Evolutionary conservation across 2,113 vertebrate species (phyloP).

Genomic region (Balaeniceps rex): DNA sequence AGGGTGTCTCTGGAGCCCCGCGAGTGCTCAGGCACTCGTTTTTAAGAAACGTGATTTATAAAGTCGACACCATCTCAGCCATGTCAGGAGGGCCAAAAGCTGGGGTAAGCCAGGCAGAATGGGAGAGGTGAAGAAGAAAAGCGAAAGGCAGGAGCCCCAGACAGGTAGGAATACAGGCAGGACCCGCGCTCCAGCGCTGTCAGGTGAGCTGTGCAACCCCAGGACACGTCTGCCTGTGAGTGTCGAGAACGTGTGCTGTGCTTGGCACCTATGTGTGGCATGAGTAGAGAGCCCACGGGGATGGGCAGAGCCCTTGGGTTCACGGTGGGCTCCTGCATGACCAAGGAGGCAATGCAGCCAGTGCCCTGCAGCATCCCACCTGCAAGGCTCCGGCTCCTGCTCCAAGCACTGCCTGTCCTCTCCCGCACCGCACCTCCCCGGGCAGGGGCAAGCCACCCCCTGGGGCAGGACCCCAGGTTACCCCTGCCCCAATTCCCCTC

Average conservation of each 20-base stretch:
- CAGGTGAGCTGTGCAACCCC: background rate
- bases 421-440: rapidly evolving
- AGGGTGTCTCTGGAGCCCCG: background rate
- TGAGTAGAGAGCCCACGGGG: rapidly evolving
- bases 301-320: background rate
- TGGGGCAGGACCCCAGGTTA: too few relatives aligned
- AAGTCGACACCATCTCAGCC: background rate
- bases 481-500: too few relatives aligned
- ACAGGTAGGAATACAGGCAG: background rate
- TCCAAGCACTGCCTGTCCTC: background rate
- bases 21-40: rapidly evolving
- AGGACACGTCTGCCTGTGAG: rapidly evolving
- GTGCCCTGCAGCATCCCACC: background rate
- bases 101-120: background rate
- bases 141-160: background rate
- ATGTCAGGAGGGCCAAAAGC: background rate
- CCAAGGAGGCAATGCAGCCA: background rate
- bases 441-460: background rate
- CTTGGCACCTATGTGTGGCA: rapidly evolving
- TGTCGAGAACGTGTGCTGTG: rapidly evolving
- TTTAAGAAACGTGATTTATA: background rate
- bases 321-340: background rate
- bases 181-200: background rate
- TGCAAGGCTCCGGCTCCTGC: background rate
- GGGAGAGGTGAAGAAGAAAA: background rate